Conservation (phyloP, 2,797 vertebrate genomes). For the Sebastes oblongus region DNA sequence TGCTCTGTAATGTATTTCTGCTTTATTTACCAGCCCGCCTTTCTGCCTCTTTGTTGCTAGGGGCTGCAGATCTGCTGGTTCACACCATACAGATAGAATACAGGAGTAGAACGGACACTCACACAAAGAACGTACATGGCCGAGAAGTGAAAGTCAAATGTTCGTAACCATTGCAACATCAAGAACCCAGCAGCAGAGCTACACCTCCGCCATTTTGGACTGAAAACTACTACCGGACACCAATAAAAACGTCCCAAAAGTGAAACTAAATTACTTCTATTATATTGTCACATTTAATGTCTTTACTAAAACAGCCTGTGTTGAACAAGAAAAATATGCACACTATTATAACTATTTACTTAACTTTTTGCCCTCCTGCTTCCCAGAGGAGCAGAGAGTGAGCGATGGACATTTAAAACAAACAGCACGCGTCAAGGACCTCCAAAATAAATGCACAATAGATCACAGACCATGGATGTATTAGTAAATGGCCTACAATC, state of each 20-base stretch:
- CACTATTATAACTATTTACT: too few relatives aligned
- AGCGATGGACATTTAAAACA: too few relatives aligned
- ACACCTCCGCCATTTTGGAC: not conserved
- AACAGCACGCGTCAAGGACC: too few relatives aligned
- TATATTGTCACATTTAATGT: too few relatives aligned
- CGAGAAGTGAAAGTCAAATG: not conserved
- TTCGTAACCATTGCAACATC: not conserved
- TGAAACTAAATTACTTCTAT: not conserved
- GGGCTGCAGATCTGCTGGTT: conserved; percentile 26
- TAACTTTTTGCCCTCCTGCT: too few relatives aligned
- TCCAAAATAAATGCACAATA: too few relatives aligned
- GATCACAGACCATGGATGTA: too few relatives aligned
- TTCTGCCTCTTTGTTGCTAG: conserved; percentile 36
- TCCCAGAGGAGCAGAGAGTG: too few relatives aligned
- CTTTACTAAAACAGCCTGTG: too few relatives aligned
- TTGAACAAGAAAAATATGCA: too few relatives aligned
- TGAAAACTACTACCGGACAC: not conserved
- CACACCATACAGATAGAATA: conserved; percentile 1
- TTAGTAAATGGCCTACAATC: too few relatives aligned
- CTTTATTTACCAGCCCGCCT: conserved; percentile 41
- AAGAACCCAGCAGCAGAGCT: not conserved
- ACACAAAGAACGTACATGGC: not conserved
- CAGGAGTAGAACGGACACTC: not conserved
- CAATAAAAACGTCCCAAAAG: not conserved
- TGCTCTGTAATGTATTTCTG: conserved; percentile 10